Base-by-base conservation (phyloP, 1,140 invertebrate species). In the Drosophila asahinai region DNA sequence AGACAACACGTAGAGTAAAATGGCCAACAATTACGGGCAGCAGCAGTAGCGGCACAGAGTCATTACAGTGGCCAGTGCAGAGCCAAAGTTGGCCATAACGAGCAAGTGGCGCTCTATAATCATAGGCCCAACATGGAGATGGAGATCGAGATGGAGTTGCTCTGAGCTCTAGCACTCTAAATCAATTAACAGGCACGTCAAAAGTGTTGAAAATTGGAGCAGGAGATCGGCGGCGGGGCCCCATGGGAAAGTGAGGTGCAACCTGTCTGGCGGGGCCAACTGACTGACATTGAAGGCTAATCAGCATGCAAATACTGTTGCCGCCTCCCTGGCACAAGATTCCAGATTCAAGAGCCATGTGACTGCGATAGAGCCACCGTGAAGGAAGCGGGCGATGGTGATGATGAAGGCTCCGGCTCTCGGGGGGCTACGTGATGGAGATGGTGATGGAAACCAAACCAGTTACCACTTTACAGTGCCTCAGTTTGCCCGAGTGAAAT, bases 221-320 rank as follows among this genome's bases (percentile, higher is more conserved):
- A 81, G 45, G n/a, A 45, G 38, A 51, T 19, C 49, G 17, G 49
- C 22, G 48, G 47, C 12, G 40, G 55, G 48, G 55, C 25, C 40
- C 22, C 47, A 47, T 40, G 49, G 61, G 73, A 47, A 66, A 80
- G 68, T 75, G 77, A 80, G 80, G 77, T 80, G 81, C 86, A 84
- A 86, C 78, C 60, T 90, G 84, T 89, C 78, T 59, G 68, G 40
- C 52, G 33, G 52, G 52, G 17, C 36, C 8, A 7, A 12, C 64
- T 58, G 33, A 38, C 55, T 66, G 58, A 67, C 79, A 84, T 82
- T 77, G 82, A 91, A 86, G 86, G 80, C 86, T 91, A 91, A 91
- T 91, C 86, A 91, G 87, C 86, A 91, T 91, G 86, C 86, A 91
- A 91, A 91, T 91, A 91, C 82, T 87, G 86, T 91, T 76, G 83